Base-by-base conservation (phyloP, 2,888 invertebrate species). In the Andrena marginata region DNA sequence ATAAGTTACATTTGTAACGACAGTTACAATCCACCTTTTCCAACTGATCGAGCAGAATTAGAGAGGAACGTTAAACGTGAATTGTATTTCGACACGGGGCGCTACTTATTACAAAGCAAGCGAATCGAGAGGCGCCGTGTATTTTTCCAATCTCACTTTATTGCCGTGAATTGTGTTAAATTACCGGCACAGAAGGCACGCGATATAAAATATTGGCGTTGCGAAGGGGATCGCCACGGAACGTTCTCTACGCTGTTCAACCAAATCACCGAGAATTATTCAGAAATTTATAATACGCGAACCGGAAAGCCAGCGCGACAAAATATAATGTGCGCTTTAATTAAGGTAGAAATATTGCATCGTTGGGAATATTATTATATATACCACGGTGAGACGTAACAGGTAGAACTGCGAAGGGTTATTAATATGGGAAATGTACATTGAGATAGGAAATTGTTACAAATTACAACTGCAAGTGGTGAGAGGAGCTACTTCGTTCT, bases 121-220 rank as follows among this genome's bases (percentile, higher is more conserved):
- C 6, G 70, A n/a, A 62, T 60, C 60, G 59, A n/a, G 48, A n/a
- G 42, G 29, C 26, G 10, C n/a, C n/a, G 60, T 33, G 5, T 20
- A 35, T 35, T 73, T 73, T 73, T 33, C 64, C 42, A 51, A 71
- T 60, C 49, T 31, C 60, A 33, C 31, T 62, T 71, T 62, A 71
- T 71, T 31, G 60, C 6, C 42, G 26, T 3, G 31, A 71, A 60
- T 60, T 54, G 60, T 8, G 29, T 71, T 49, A 62, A 49, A 60
- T 48, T 49, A 62, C 70, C 42, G 49, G 31, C 16, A 31, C n/a
- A 10, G 29, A 23, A 60, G 31, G 63, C 35, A 35, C 16, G 48
- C 48, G 64, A 31, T n/a, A n/a, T 33, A n/a, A 31, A 62, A 62
- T 33, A 33, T 31, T n/a, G 33, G 3, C 20, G 42, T 5, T 16